Percentiles rank a stretch among this genome's conserved stretches.
Conservation (phyloP, 92 coral and sea anemone genomes). For the Meandrina meandrites region DNA sequence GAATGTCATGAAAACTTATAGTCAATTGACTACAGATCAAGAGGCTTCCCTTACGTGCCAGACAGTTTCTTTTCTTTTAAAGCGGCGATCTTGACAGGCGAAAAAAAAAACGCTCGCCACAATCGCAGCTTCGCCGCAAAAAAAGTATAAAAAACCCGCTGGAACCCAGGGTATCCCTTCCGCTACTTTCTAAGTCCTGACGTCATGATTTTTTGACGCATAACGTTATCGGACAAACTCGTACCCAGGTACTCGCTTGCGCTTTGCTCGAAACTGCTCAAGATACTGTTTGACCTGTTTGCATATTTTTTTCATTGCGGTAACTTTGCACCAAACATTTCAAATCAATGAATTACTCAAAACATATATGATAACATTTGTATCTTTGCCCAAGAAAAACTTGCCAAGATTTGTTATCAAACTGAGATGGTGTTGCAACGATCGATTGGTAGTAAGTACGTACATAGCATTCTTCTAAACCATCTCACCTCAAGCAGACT, state of each 20-base stretch:
- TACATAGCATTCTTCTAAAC: neutral
- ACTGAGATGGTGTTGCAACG: neutral
- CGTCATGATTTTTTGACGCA: neutral
- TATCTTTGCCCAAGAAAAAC: neutral
- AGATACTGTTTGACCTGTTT: too few relatives aligned
- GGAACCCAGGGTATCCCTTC: too few relatives aligned
- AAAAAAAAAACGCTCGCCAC: too few relatives aligned
- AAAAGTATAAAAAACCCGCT: too few relatives aligned
- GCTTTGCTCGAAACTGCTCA: neutral
- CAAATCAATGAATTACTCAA: neutral
- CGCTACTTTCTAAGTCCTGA: too few relatives aligned
- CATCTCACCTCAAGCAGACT: neutral
- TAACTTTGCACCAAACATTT: neutral
- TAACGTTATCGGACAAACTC: neutral
- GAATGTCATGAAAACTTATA: too few relatives aligned
- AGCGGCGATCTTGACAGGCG: too few relatives aligned
- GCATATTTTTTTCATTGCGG: neutral
- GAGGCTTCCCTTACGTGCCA: too few relatives aligned
- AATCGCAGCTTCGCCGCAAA: too few relatives aligned
- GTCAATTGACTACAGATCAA: too few relatives aligned
- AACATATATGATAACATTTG: too few relatives aligned
- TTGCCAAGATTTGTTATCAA: neutral
- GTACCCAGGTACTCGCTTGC: neutral
- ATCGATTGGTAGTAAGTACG: neutral
- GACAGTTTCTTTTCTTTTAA: too few relatives aligned